Base-by-base conservation (phyloP, 2,797 vertebrate species). In the Lacerta viridis region DNA sequence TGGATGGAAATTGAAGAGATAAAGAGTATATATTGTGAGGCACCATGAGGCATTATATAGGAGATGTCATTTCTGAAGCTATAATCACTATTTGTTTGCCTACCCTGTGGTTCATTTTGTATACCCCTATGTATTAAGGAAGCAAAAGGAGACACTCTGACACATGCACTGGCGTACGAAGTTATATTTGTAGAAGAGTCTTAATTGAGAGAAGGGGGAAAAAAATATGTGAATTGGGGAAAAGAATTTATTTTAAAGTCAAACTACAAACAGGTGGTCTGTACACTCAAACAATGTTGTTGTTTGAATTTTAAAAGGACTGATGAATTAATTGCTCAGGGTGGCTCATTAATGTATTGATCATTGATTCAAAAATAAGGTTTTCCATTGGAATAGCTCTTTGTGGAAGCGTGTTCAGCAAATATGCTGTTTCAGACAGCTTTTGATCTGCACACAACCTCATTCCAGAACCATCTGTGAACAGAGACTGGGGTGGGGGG, bases 51-150 rank as follows among this genome's bases (percentile, higher is more conserved):
- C 94, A 92, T 89, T 76, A 93, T 79, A 29, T 96, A 90, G 95
- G 86, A 95, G 94, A 95, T 95, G 91, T 93, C 95, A 87, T 92
- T 93, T 95, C 92, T 95, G 94, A 95, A 95, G 92, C 88, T 85
- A 64, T 93, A 96, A 96, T 93, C 94, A 94, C 87, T 94, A 93
- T 94, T 95, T 96, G 94, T 95, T 96, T 96, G 93, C 93, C 95
- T 93, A 95, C 92, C 93, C 92, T 41, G 92, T 94, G 93, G 95
- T 96, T 94, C 94, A 93, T 94, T 94, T 93, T 95, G 93, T 96
- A 43, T 95, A 95, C 94, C 93, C 86, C 86, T 93, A 93, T 95
- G 94, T 92, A 94, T 92, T 92, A 92, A 92, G 91, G 91, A 95
- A 92, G 94, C 94, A 92, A 96, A 95, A 95, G 90, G 90, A 95